These are phyloP conservation scores for Homarus gammarus DNA, from an alignment of 2,888 invertebrate genomes.

Conservation along the genomic window DNA sequence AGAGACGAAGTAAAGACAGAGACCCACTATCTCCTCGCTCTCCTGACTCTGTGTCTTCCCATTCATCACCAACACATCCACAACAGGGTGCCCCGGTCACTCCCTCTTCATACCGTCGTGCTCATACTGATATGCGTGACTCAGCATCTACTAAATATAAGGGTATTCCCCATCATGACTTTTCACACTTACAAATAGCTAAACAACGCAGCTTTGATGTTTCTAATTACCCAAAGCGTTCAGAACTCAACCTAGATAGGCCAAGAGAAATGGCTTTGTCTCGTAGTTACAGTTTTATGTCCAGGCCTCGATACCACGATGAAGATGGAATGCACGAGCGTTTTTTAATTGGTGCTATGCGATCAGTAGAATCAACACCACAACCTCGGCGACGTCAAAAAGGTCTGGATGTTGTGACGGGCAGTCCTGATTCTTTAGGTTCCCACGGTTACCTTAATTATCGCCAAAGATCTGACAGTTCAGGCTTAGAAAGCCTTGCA, in stretches of 20 bases:
- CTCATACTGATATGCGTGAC: constrained; percentile 36
- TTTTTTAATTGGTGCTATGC: constrained; percentile 82
- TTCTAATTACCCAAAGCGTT: constrained; percentile 56
- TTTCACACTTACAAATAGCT: constrained; percentile 59
- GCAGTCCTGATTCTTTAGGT: constrained; percentile 68
- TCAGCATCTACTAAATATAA: constrained; percentile 32
- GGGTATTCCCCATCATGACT: constrained; percentile 42
- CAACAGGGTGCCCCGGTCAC: constrained; percentile 61
- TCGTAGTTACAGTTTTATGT: constrained; percentile 83
- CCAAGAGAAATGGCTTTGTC: constrained; percentile 73
- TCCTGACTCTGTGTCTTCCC: constrained; percentile 64
- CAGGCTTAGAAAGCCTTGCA: constrained; percentile 77
- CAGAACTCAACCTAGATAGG: constrained; percentile 65
- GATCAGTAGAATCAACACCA: constrained; percentile 86
- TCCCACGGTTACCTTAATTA: constrained; percentile 60
- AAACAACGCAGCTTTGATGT: constrained; percentile 73
- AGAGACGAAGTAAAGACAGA: constrained; percentile 53
- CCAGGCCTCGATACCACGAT: constrained; percentile 79
- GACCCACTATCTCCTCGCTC: constrained; percentile 52
- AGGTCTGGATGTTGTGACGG: constrained; percentile 62
- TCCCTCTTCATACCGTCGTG: constrained; percentile 70
- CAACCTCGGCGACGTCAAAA: constrained; percentile 77
- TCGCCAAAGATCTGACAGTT: constrained; percentile 69
- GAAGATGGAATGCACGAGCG: constrained; percentile 91
- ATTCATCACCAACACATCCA: constrained; percentile 70